phyloP scores from a whole-genome alignment of 2,888 invertebrate species.

The Pseudococcus longispinus region DNA sequence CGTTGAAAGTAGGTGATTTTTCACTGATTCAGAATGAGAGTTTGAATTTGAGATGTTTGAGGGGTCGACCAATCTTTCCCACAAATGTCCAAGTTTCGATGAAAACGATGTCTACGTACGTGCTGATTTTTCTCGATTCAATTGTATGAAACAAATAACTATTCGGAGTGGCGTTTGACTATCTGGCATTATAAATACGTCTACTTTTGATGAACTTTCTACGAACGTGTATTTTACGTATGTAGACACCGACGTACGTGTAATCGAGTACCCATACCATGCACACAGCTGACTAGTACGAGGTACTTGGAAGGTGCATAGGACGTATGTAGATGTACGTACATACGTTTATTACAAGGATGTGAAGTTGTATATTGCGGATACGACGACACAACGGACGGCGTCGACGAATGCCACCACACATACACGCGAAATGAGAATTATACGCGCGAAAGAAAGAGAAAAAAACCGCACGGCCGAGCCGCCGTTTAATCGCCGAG shows the following conservation, averaged over 20 bases:
- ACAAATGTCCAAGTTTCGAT: too few relatives aligned
- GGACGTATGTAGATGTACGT: not conserved
- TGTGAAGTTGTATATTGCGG: not conserved
- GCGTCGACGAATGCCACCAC: constrained; percentile 5
- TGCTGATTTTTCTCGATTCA: not conserved
- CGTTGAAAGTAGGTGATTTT: too few relatives aligned
- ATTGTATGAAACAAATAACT: not conserved
- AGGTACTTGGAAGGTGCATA: not conserved
- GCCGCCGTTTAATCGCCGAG: constrained; percentile 3
- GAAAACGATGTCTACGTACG: too few relatives aligned
- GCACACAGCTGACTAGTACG: not conserved
- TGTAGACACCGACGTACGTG: not conserved
- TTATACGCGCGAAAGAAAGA: not conserved
- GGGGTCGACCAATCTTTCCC: too few relatives aligned
- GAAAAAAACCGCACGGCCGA: not conserved
- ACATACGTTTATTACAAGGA: too few relatives aligned
- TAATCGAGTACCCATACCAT: not conserved
- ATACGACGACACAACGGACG: not conserved
- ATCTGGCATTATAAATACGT: not conserved
- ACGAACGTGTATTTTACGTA: too few relatives aligned
- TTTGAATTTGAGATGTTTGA: too few relatives aligned
- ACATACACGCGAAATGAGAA: not conserved
- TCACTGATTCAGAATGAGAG: too few relatives aligned
- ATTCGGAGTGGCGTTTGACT: not conserved
- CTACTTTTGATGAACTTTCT: not conserved